These are phyloP conservation scores for Heterodera carotae DNA, from an alignment of 1,140 invertebrate genomes.

Conservation along the genomic window DNA sequence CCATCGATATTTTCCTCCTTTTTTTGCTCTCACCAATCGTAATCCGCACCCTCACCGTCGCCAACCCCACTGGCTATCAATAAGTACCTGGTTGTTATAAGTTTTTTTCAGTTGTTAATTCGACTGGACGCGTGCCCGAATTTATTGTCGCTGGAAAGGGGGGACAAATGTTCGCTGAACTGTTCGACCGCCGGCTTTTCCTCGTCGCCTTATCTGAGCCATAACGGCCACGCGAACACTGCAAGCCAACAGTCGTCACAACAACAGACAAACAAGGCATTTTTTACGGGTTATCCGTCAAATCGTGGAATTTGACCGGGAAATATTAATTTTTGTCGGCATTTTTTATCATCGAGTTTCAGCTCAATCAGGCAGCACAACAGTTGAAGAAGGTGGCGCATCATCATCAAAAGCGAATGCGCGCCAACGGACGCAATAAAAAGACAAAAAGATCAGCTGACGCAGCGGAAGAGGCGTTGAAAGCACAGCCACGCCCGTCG, in stretches of 20 bases:
- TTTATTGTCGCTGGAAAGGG: not conserved
- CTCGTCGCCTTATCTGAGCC: not conserved
- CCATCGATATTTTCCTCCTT: too few species aligned
- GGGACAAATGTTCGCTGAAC: not conserved
- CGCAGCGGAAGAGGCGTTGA: not conserved
- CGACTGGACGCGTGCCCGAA: conserved; percentile 6
- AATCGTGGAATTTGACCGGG: too few species aligned
- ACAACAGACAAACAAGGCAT: conserved; percentile 6
- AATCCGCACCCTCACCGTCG: too few species aligned
- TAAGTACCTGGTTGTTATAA: too few species aligned
- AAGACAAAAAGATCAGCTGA: not conserved
- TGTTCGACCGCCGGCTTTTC: not conserved
- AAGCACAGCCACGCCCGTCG: too few species aligned
- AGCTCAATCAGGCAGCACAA: not conserved
- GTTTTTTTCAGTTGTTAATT: not conserved
- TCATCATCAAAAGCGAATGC: not conserved
- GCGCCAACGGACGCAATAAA: not conserved
- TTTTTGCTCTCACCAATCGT: too few species aligned
- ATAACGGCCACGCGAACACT: not conserved
- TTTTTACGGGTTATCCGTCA: not conserved
- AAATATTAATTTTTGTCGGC: too few species aligned
- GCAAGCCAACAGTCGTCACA: not conserved
- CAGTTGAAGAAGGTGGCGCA: conserved; percentile 7
- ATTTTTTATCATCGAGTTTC: not conserved
- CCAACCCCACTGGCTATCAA: too few species aligned